A percentile compares a stretch with the other conserved stretches of the same genome.
phyloP scores from a whole-genome alignment of 2,888 invertebrate species.

The Macrosoma leucophasiata region DNA sequence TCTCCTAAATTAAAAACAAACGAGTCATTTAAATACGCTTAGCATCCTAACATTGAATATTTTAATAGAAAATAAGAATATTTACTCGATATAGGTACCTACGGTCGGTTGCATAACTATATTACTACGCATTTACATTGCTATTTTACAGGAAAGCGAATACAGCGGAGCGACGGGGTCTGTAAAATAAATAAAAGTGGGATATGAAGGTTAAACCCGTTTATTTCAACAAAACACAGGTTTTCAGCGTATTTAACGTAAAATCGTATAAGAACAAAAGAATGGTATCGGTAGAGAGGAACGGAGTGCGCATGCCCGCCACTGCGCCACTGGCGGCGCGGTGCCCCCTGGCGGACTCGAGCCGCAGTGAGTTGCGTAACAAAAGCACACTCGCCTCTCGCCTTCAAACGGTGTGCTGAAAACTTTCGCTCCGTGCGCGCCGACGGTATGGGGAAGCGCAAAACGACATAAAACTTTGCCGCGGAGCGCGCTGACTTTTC shows the following conservation, averaged over 20 bases:
- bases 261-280: conserved; percentile 26
- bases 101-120: too few species aligned
- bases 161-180: too few species aligned
- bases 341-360: conserved; percentile 70
- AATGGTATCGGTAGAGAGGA: conserved; percentile 20
- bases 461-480: conserved; percentile 64
- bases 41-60: too few species aligned
- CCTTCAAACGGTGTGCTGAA: conserved; percentile 59
- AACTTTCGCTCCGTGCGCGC: conserved; percentile 62
- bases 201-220: too few species aligned
- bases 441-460: conserved; percentile 55
- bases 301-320: conserved; percentile 67
- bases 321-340: conserved; percentile 71
- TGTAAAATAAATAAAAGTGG: too few species aligned
- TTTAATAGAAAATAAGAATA: neutral
- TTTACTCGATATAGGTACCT: too few species aligned
- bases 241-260: conserved; percentile 14
- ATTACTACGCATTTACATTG: too few species aligned
- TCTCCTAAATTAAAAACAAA: too few species aligned
- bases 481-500: conserved; percentile 43
- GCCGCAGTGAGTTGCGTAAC: conserved; percentile 73
- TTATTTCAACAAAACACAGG: too few species aligned
- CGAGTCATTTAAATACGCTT: too few species aligned
- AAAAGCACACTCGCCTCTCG: conserved; percentile 68
- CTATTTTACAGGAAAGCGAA: too few species aligned